Evolutionary conservation across 2,797 vertebrate species (phyloP).

Genomic region (Muscicapa comitata): DNA sequence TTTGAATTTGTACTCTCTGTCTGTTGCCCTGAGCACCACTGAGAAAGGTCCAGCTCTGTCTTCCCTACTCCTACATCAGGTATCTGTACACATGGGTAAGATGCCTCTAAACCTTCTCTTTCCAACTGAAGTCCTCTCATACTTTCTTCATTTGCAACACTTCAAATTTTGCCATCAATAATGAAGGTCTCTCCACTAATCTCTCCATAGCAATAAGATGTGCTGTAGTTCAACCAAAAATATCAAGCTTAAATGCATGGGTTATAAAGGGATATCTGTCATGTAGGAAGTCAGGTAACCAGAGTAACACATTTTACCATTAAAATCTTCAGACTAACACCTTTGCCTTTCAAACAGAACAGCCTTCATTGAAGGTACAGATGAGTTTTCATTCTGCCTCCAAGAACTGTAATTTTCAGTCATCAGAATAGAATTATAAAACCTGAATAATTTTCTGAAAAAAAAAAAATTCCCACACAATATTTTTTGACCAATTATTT

Average conservation of each 20-base stretch:
- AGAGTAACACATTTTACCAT: background rate
- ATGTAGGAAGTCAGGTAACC: background rate
- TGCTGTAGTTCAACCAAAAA: background rate
- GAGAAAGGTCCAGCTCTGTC: background rate
- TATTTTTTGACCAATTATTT: background rate
- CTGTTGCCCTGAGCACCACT: background rate
- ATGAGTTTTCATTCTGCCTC: background rate
- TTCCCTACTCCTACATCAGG: background rate
- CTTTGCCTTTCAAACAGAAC: background rate
- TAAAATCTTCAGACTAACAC: background rate
- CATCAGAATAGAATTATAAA: background rate
- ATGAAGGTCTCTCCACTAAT: background rate
- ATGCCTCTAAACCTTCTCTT: background rate
- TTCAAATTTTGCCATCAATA: background rate
- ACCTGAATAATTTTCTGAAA: background rate
- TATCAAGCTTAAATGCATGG: background rate
- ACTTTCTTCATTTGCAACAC: background rate
- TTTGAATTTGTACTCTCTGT: background rate
- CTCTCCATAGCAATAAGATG: background rate
- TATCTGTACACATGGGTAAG: background rate
- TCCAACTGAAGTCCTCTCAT: background rate
- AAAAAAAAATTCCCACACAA: background rate
- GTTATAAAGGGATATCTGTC: background rate
- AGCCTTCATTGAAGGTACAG: background rate
- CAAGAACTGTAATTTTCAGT: background rate